phyloP scores from a whole-genome alignment of 2,888 invertebrate genomes.

The Drosophila mimetica region DNA sequence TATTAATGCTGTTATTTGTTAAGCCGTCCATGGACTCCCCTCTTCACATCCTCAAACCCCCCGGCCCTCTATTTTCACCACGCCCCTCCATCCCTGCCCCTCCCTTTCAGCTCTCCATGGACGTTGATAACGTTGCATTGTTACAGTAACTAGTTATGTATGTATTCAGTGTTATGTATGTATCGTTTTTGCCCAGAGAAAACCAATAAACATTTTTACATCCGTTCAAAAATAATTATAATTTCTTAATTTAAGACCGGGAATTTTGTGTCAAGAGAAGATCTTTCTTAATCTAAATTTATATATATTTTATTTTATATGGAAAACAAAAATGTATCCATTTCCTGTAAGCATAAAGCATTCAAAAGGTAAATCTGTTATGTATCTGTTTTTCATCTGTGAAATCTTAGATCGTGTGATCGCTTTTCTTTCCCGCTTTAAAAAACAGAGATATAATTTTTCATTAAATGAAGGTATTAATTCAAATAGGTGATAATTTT shows the following conservation, averaged over 20 bases:
- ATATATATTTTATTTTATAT: not conserved
- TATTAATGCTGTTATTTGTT: conserved; percentile 48
- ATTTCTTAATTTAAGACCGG: not conserved
- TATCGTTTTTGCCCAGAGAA: conserved; percentile 34
- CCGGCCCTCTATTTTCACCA: conserved; percentile 2
- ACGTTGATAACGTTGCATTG: conserved; percentile 47
- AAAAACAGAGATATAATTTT: too few relatives aligned
- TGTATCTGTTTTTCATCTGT: too few relatives aligned
- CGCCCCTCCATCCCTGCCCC: too few relatives aligned
- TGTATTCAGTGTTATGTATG: conserved; percentile 43
- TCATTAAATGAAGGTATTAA: too few relatives aligned
- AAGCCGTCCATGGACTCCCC: conserved; percentile 35
- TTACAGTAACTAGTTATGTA: conserved; percentile 51
- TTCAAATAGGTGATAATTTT: not conserved
- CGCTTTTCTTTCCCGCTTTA: too few relatives aligned
- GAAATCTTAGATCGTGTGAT: too few relatives aligned
- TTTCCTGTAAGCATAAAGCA: too few relatives aligned
- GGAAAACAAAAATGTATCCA: too few relatives aligned
- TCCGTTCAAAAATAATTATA: conserved; percentile 35
- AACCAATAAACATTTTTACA: conserved; percentile 58
- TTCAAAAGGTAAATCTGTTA: not conserved
- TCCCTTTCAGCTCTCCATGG: conserved; percentile 16
- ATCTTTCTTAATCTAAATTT: too few relatives aligned
- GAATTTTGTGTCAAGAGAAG: not conserved
- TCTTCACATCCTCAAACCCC: conserved; percentile 1